A percentile compares a stretch with the other conserved stretches of the same genome.
These are phyloP conservation scores for Zaprionus nigranus DNA, from an alignment of 1,140 invertebrate genomes.

Conservation along the genomic window DNA sequence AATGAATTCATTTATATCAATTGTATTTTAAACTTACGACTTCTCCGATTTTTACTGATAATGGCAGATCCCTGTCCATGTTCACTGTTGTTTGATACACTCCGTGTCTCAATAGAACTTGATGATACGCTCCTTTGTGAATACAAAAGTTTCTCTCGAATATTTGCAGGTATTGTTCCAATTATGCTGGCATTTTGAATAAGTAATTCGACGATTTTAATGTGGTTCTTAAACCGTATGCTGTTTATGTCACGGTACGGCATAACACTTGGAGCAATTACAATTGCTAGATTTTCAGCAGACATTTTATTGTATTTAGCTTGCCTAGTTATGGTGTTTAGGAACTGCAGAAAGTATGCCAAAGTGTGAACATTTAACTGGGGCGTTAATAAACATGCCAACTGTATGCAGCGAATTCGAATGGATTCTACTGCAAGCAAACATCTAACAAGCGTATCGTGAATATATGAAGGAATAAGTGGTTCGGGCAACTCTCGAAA, in stretches of 20 bases:
- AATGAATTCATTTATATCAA: background rate
- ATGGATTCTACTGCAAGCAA: constrained; percentile 82
- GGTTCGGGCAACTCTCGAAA: constrained; percentile 93
- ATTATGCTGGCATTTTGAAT: constrained; percentile 91
- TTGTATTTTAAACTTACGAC: constrained; percentile 87
- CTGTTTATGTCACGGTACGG: constrained; percentile 88
- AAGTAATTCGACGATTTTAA: constrained; percentile 88
- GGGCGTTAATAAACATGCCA: constrained; percentile 88
- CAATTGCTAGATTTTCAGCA: constrained; percentile 91
- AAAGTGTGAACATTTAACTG: constrained; percentile 88
- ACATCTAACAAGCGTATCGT: constrained; percentile 91
- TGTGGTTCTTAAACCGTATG: constrained; percentile 87
- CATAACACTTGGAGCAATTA: constrained; percentile 93
- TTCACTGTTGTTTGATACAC: background rate
- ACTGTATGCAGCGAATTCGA: constrained; percentile 83
- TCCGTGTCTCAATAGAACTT: constrained; percentile 2
- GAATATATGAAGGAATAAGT: constrained; percentile 88
- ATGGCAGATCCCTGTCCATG: background rate
- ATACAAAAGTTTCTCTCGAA: constrained; percentile 59
- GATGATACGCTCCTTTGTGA: background rate
- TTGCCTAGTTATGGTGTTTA: constrained; percentile 87
- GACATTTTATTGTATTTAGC: constrained; percentile 92
- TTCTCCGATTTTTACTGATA: constrained; percentile 89
- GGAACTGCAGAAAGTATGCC: constrained; percentile 89
- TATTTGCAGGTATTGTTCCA: constrained; percentile 89